Conservation (phyloP, 2,888 invertebrate species). For the Apoda limacodes region DNA sequence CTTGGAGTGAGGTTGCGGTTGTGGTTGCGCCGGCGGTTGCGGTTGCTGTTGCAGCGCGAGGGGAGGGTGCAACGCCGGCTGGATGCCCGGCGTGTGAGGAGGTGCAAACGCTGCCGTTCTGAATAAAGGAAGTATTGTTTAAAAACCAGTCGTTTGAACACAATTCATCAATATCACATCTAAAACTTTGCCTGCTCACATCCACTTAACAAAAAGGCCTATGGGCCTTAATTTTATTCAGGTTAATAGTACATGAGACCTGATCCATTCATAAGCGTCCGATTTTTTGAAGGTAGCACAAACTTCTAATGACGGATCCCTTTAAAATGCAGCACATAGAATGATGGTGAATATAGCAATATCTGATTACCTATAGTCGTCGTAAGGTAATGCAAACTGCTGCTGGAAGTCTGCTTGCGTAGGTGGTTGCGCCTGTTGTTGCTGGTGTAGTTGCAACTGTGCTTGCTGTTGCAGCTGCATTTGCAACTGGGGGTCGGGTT, state of each 20-base stretch:
- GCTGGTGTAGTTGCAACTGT: constrained; percentile 12
- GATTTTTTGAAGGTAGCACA: too few relatives aligned
- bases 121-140: constrained; percentile 2
- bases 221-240: too few relatives aligned
- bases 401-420: constrained; percentile 46
- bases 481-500: constrained; percentile 23
- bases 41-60: constrained; percentile 21
- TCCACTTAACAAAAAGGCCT: too few relatives aligned
- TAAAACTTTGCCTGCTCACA: too few relatives aligned
- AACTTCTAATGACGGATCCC: too few relatives aligned
- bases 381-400: constrained; percentile 39
- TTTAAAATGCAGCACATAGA: too few relatives aligned
- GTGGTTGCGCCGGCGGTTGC: constrained; percentile 23
- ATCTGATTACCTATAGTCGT: constrained; percentile 43
- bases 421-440: constrained; percentile 23
- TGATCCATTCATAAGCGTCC: too few relatives aligned
- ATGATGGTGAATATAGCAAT: too few relatives aligned
- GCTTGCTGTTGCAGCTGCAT: constrained; percentile 11
- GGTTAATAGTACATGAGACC: too few relatives aligned
- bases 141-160: too few relatives aligned
- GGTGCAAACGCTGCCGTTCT: constrained; percentile 41
- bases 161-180: too few relatives aligned
- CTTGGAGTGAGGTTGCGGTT: constrained; percentile 35
- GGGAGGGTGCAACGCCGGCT: constrained; percentile 8
- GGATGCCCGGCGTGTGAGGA: constrained; percentile 31